phyloP scores from a whole-genome alignment of 2,797 vertebrate genomes.

The Myotis vivesi region DNA sequence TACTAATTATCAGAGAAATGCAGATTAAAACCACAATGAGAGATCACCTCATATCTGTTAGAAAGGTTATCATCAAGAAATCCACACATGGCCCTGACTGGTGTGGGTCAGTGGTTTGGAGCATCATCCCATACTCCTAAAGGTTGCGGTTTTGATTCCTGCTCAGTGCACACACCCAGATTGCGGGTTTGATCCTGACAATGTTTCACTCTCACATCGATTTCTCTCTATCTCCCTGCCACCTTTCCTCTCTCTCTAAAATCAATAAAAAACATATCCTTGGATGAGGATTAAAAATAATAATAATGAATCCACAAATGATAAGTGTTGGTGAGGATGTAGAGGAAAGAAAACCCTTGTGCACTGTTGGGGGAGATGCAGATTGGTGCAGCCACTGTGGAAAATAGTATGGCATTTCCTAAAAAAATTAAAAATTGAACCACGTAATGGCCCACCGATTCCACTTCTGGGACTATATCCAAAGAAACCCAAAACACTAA shows the following conservation, averaged over 20 bases:
- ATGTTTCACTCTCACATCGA: background rate
- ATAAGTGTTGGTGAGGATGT: background rate
- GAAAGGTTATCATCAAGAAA: background rate
- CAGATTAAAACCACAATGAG: background rate
- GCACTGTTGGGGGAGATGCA: background rate
- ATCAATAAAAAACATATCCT: background rate
- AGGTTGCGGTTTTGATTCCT: background rate
- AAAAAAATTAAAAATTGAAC: background rate
- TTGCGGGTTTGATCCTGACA: background rate
- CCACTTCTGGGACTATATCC: background rate
- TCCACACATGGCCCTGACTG: background rate
- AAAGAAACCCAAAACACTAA: background rate
- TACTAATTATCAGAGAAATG: background rate
- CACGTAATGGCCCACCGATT: background rate
- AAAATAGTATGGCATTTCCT: background rate
- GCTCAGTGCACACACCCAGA: background rate
- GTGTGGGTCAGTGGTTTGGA: background rate
- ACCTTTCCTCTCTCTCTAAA: background rate
- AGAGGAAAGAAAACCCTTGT: background rate
- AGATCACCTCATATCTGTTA: background rate
- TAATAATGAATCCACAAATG: background rate
- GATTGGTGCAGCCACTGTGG: background rate
- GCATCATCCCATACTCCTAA: background rate
- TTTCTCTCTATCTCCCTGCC: background rate
- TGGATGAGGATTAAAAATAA: background rate